phyloP scores from a whole-genome alignment of 2,888 invertebrate genomes.

The Troides oblongomaculatus region DNA sequence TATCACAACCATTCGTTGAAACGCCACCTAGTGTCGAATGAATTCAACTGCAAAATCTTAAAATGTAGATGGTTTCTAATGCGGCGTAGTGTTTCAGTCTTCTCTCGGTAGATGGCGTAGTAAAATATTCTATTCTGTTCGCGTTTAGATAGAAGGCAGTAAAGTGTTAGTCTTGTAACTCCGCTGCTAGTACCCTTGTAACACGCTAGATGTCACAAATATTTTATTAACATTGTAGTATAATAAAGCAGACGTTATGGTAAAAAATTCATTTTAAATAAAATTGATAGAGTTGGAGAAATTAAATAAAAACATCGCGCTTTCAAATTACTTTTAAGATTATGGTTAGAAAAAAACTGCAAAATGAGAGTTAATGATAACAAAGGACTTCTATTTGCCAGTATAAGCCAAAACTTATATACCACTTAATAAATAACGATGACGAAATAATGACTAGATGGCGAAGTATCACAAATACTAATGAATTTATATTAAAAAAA shows the following conservation, averaged over 20 bases:
- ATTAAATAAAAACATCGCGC: too few species aligned
- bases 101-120: conserved; percentile 37
- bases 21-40: conserved; percentile 56
- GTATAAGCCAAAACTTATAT: too few species aligned
- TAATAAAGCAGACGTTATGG: background rate
- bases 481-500: background rate
- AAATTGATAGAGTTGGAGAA: too few species aligned
- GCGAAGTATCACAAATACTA: background rate
- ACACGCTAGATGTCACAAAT: conserved; percentile 12
- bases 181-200: background rate
- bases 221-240: background rate
- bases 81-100: conserved; percentile 4
- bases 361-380: too few species aligned
- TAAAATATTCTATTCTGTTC: background rate
- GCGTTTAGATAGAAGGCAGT: conserved; percentile 31
- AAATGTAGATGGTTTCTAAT: background rate
- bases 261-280: background rate
- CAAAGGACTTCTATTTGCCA: too few species aligned
- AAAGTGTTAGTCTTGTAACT: background rate
- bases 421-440: too few species aligned
- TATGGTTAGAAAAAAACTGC: too few species aligned
- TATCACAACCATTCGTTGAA: conserved; percentile 50
- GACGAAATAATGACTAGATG: too few species aligned
- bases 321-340: too few species aligned
- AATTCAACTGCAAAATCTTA: background rate